Evolutionary conservation across 1,140 invertebrate genomes (phyloP).

Genomic region (Vollenhovia emeryi): DNA sequence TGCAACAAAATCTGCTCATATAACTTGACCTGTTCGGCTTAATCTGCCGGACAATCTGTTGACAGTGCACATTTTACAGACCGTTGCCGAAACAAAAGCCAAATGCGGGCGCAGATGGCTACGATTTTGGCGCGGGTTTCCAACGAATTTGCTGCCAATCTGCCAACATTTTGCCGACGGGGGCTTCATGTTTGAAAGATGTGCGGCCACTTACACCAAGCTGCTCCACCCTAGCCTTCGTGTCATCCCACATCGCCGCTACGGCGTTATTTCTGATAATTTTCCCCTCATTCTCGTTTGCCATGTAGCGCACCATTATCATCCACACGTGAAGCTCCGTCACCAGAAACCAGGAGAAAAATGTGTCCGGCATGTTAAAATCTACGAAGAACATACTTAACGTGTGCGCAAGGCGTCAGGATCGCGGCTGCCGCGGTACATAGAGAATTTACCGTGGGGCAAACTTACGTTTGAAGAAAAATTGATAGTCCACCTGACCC

Average conservation of each 20-base stretch:
- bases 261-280: slow-evolving; percentile 90
- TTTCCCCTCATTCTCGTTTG: slow-evolving; percentile 89
- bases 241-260: slow-evolving; percentile 93
- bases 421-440: background rate
- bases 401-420: background rate
- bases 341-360: slow-evolving; percentile 93
- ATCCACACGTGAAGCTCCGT: slow-evolving; percentile 95
- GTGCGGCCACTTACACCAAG: slow-evolving; percentile 87
- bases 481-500: slow-evolving; percentile 12
- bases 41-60: too few relatives aligned
- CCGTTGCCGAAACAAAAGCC: too few relatives aligned
- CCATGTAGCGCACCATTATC: slow-evolving; percentile 91
- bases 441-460: background rate
- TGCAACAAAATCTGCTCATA: too few relatives aligned
- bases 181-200: too few relatives aligned
- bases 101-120: too few relatives aligned
- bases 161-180: too few relatives aligned
- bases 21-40: too few relatives aligned
- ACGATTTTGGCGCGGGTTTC: too few relatives aligned
- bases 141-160: too few relatives aligned
- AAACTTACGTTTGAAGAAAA: slow-evolving; percentile 67
- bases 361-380: slow-evolving; percentile 91
- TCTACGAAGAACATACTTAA: slow-evolving; percentile 78
- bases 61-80: too few relatives aligned
- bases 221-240: slow-evolving; percentile 89